phyloP scores from a whole-genome alignment of 2,888 invertebrate species.

The Megaustenia siamemsis region DNA sequence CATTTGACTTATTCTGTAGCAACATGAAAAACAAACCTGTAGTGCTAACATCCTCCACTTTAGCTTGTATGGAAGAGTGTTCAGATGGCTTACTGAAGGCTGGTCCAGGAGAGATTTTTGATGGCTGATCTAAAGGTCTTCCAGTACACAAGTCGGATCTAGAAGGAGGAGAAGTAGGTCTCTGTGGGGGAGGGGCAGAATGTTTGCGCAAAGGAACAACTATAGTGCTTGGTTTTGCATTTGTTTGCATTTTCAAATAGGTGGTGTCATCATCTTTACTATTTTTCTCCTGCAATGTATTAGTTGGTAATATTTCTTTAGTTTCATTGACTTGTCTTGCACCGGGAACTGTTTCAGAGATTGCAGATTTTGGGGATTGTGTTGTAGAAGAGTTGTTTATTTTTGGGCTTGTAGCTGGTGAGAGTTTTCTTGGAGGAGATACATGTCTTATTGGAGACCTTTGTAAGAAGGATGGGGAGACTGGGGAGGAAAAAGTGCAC shows the following conservation, averaged over 20 bases:
- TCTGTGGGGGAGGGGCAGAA: constrained; percentile 13
- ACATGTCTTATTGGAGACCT: constrained; percentile 28
- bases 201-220: neutral
- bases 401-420: constrained; percentile 12
- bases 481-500: neutral
- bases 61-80: neutral
- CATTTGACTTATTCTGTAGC: neutral
- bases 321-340: neutral
- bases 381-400: neutral
- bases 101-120: neutral
- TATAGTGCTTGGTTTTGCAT: neutral
- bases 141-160: neutral
- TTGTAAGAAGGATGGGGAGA: neutral
- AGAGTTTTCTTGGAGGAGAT: neutral
- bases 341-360: neutral
- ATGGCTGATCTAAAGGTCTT: neutral
- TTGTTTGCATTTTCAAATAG: neutral
- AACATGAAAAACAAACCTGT: neutral
- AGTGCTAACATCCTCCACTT: neutral
- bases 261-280: neutral
- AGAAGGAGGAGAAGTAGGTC: constrained; percentile 30
- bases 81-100: neutral
- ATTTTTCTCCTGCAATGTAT: neutral
- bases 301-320: neutral
- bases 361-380: neutral